These are phyloP conservation scores for Melanaphis sacchari DNA, from an alignment of 1,140 invertebrate genomes.

Conservation along the genomic window DNA sequence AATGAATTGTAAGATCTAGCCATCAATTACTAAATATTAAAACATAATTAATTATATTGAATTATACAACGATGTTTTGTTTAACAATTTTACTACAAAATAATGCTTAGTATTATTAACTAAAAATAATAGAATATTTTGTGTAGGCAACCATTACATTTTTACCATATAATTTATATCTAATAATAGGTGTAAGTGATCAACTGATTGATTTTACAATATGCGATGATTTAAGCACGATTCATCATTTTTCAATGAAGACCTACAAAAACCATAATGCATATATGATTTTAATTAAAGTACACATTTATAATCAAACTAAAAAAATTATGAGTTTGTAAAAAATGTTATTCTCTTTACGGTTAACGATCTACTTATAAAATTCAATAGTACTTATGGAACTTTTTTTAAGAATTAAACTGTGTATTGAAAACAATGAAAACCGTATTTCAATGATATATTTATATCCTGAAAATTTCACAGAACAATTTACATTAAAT, in stretches of 20 bases:
- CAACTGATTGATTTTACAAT: neutral
- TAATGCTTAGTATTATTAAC: neutral
- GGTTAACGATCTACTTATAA: neutral
- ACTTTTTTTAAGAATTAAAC: neutral
- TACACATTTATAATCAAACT: neutral
- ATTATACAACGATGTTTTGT: neutral
- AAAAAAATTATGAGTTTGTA: neutral
- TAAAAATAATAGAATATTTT: neutral
- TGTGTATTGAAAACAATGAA: neutral
- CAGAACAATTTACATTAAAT: neutral
- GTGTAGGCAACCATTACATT: neutral
- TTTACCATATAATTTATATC: neutral
- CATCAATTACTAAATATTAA: neutral
- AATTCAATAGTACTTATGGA: neutral
- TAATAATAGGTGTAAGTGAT: neutral
- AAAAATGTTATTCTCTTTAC: neutral
- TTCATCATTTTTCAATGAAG: neutral
- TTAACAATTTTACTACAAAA: neutral
- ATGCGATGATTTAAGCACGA: neutral
- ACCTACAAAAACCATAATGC: neutral
- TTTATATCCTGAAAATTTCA: neutral
- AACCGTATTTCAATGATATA: too few relatives aligned
- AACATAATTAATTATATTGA: neutral
- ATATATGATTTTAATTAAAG: neutral
- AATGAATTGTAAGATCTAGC: neutral